Evolutionary conservation across 1,140 invertebrate genomes (phyloP).

Genomic region (Zaprionus capensis): DNA sequence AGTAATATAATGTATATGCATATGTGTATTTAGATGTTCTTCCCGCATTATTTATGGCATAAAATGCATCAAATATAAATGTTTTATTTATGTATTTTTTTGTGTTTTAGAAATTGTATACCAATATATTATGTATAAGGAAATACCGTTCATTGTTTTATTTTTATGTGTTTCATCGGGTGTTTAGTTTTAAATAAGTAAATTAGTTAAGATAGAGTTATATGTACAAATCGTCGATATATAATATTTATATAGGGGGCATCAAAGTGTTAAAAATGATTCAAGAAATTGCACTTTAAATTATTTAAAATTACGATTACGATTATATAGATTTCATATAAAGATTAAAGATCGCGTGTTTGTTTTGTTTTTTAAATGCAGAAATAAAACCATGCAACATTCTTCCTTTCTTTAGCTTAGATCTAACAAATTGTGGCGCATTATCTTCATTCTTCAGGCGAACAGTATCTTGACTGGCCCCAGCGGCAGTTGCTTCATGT

Average conservation of each 20-base stretch:
- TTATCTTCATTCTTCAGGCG: conserved; percentile 57
- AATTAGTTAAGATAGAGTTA: conserved; percentile 72
- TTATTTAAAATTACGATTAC: conserved; percentile 60
- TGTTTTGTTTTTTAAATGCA: conserved; percentile 55
- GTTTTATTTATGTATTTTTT: conserved; percentile 33
- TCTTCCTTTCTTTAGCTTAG: conserved; percentile 45
- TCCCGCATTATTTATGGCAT: conserved; percentile 80
- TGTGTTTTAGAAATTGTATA: conserved; percentile 39
- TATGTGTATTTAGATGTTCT: conserved; percentile 51
- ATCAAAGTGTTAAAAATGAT: conserved; percentile 52
- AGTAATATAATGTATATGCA: conserved; percentile 57
- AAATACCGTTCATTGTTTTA: conserved; percentile 51
- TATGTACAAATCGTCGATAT: conserved; percentile 66
- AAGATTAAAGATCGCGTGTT: conserved; percentile 47
- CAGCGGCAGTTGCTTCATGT: conserved; percentile 94
- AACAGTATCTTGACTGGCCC: conserved; percentile 88
- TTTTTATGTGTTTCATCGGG: conserved; percentile 13
- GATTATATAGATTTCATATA: conserved; percentile 44
- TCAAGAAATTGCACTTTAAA: conserved; percentile 74
- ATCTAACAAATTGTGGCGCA: conserved; percentile 76
- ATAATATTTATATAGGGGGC: conserved; percentile 28
- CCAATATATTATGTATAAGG: conserved; percentile 61
- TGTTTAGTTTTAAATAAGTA: conserved; percentile 64
- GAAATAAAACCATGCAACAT: conserved; percentile 44
- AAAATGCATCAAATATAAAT: conserved; percentile 59